Evolutionary conservation across 2,797 vertebrate genomes (phyloP).

Genomic region (Coranthus polyacanthus): DNA sequence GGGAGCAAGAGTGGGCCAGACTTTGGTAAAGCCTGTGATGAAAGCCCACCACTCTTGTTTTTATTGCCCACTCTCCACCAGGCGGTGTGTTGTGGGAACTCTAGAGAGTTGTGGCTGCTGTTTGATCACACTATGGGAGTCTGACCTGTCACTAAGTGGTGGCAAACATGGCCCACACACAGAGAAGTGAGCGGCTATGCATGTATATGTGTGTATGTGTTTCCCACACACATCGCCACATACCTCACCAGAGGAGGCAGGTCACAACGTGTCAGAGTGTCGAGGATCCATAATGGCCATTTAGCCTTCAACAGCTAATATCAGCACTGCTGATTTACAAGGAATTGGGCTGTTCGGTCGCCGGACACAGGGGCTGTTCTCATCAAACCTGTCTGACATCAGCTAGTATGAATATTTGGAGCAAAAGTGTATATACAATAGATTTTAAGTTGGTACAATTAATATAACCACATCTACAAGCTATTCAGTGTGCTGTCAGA

Average conservation of each 20-base stretch:
- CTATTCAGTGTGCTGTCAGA: conserved; percentile 24
- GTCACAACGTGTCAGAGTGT: conserved; percentile 82
- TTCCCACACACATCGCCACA: conserved; percentile 82
- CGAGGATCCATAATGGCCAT: conserved; percentile 82
- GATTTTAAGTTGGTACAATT: neutral
- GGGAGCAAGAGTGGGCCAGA: conserved; percentile 52
- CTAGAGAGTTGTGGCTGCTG: conserved; percentile 80
- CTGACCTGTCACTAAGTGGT: conserved; percentile 86
- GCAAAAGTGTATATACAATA: conserved; percentile 21
- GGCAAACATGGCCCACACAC: conserved; percentile 86
- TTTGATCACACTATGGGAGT: conserved; percentile 85
- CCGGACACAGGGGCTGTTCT: conserved; percentile 47
- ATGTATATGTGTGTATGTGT: conserved; percentile 70
- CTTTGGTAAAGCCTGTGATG: conserved; percentile 78
- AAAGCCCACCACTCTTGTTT: conserved; percentile 80
- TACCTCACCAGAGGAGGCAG: conserved; percentile 81
- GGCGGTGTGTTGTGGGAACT: conserved; percentile 80
- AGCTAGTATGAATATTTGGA: conserved; percentile 21
- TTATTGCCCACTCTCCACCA: conserved; percentile 84
- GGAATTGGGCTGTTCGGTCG: conserved; percentile 67
- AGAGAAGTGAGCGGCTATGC: conserved; percentile 54
- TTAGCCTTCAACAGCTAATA: conserved; percentile 86
- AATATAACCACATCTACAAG: neutral
- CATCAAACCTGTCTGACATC: conserved; percentile 56
- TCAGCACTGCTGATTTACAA: conserved; percentile 80